These are phyloP conservation scores for Motacilla alba DNA, from an alignment of 2,113 vertebrate genomes.

Conservation along the genomic window DNA sequence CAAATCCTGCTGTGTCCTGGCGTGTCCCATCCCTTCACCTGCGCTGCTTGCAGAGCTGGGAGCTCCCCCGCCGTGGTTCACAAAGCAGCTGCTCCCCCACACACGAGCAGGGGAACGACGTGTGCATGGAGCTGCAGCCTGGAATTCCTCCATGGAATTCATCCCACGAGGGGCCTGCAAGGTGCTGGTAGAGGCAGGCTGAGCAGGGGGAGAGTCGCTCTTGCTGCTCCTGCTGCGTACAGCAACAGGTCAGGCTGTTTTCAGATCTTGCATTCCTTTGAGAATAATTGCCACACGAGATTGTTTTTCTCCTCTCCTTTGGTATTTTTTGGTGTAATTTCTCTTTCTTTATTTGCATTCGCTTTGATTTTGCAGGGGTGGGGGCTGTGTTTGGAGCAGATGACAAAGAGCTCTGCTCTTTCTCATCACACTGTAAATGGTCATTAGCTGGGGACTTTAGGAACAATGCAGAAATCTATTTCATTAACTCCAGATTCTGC, in stretches of 20 bases:
- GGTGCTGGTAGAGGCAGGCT: rapidly evolving
- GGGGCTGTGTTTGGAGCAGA: background rate
- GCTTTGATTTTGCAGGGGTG: background rate
- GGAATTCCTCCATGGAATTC: rapidly evolving
- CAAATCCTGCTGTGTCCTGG: rapidly evolving
- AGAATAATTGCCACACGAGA: background rate
- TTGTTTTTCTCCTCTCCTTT: background rate
- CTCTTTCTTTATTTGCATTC: conserved; percentile 35
- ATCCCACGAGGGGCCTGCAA: rapidly evolving
- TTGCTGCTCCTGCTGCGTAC: rapidly evolving
- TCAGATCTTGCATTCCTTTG: background rate
- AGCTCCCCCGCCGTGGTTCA: rapidly evolving
- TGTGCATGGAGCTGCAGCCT: background rate
- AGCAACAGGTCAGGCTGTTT: background rate
- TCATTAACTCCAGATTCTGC: conserved; percentile 48
- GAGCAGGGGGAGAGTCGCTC: background rate
- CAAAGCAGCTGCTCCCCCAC: rapidly evolving
- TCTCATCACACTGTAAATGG: background rate
- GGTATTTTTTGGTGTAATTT: conserved; percentile 37
- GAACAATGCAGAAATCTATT: conserved; percentile 55
- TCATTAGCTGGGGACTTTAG: background rate
- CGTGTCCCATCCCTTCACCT: too few relatives aligned
- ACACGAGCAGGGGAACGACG: rapidly evolving
- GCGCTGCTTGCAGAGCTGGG: rapidly evolving
- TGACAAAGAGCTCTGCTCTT: conserved; percentile 2